Evolutionary conservation across 1,140 invertebrate genomes (phyloP).

Genomic region (Zaprionus tsacasi): DNA sequence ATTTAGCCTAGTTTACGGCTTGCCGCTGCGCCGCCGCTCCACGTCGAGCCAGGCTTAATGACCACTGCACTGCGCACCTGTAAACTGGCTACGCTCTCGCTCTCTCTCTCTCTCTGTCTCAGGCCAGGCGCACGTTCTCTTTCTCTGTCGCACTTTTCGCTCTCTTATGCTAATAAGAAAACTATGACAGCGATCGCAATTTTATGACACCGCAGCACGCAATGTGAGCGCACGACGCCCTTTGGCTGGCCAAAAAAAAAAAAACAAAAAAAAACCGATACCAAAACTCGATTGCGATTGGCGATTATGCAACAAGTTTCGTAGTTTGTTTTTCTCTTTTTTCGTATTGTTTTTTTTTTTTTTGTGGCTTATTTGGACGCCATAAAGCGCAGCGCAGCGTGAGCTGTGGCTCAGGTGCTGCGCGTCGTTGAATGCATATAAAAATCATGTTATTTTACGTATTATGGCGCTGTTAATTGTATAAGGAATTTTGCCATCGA

Average conservation of each 20-base stretch:
- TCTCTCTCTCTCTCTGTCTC: conserved; percentile 1
- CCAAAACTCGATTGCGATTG: conserved; percentile 43
- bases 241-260: conserved; percentile 23
- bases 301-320: conserved; percentile 55
- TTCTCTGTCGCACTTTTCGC: background rate
- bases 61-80: conserved; percentile 58
- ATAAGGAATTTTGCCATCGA: conserved; percentile 13
- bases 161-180: conserved; percentile 61
- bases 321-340: conserved; percentile 14
- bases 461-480: conserved; percentile 28
- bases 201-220: conserved; percentile 40
- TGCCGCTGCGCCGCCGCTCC: conserved; percentile 14
- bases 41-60: conserved; percentile 54
- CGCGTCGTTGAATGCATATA: conserved; percentile 46
- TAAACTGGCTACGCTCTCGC: conserved; percentile 36
- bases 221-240: conserved; percentile 29
- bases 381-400: conserved; percentile 26
- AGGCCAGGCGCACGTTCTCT: background rate
- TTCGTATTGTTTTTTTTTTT: background rate
- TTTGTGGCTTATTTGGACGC: conserved; percentile 37
- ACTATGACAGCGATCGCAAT: conserved; percentile 35
- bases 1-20: conserved; percentile 77
- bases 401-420: conserved; percentile 38
- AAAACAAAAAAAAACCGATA: conserved; percentile 38
- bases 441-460: conserved; percentile 36